A percentile compares a stretch with the other conserved stretches of the same genome.
phyloP scores from a whole-genome alignment of 2,113 vertebrate genomes.

The Halcyon senegalensis region DNA sequence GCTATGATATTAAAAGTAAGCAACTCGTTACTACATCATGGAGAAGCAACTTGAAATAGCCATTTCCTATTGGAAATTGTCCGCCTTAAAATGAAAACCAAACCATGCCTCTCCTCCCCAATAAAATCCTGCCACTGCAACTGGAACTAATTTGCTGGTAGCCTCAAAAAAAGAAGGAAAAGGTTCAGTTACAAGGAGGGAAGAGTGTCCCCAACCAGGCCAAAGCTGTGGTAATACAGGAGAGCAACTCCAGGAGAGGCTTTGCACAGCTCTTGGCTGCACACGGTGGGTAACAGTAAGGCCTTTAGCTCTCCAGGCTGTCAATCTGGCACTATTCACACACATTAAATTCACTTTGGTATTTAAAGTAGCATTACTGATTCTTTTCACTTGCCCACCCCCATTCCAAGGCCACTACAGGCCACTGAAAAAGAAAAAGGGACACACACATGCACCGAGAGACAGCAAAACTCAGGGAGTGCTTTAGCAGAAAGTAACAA shows the following conservation, averaged over 20 bases:
- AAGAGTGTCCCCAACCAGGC: background rate
- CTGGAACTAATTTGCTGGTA: constrained; percentile 54
- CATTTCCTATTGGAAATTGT: constrained; percentile 34
- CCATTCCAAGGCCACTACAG: constrained; percentile 19
- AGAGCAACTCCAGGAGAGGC: background rate
- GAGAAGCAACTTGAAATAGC: constrained; percentile 31
- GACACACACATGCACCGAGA: background rate
- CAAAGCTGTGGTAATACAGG: background rate
- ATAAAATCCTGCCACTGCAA: background rate
- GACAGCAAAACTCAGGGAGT: background rate
- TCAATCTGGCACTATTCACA: constrained; percentile 51
- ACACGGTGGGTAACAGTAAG: background rate
- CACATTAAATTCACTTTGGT: constrained; percentile 56
- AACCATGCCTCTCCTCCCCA: background rate
- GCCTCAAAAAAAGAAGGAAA: background rate
- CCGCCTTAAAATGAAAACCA: constrained; percentile 26
- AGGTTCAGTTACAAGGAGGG: background rate
- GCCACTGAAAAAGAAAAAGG: constrained; percentile 51
- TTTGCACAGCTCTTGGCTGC: background rate
- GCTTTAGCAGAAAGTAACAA: background rate
- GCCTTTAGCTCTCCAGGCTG: constrained; percentile 8
- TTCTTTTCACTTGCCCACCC: background rate
- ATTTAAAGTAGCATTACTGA: constrained; percentile 46
- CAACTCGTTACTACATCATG: background rate
- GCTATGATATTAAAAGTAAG: background rate